Evolutionary conservation across 53 echinoderm and acorn worm species (phyloP).

Genomic region (Echinometra lucunter): DNA sequence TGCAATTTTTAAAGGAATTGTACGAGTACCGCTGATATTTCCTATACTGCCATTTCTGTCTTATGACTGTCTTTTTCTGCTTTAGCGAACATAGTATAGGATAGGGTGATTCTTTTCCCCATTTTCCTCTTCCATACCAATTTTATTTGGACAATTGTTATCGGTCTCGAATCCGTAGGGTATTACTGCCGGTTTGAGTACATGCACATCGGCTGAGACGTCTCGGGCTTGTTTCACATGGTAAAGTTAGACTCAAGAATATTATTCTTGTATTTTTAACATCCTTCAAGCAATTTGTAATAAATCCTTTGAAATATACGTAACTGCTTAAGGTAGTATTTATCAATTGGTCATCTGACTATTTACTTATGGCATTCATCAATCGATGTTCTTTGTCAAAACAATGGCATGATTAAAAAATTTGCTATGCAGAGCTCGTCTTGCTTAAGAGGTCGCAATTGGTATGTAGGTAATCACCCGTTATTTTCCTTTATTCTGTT

Average conservation of each 20-base stretch:
- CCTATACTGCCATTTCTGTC: not conserved
- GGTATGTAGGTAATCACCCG: no score
- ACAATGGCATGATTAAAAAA: no score
- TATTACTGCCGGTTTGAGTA: not conserved
- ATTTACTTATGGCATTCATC: no score
- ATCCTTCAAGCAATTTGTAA: no score
- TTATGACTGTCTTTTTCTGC: not conserved
- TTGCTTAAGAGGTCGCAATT: no score
- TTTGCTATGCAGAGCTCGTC: no score
- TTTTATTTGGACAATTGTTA: constrained; percentile 20
- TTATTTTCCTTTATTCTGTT: no score
- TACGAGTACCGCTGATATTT: not conserved
- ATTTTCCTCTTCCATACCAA: not conserved
- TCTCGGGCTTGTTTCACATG: not conserved
- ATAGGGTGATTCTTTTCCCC: not conserved
- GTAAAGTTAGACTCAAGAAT: not conserved
- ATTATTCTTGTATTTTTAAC: not conserved
- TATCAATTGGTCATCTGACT: no score
- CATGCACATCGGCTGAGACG: not conserved
- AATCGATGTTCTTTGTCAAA: no score
- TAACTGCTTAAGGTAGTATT: no score
- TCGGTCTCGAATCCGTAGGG: not conserved
- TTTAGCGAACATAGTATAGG: not conserved
- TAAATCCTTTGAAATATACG: no score
- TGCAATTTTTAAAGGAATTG: no score